These are phyloP conservation scores for Drosophila helvetica DNA, from an alignment of 2,888 invertebrate species.

Conservation along the genomic window DNA sequence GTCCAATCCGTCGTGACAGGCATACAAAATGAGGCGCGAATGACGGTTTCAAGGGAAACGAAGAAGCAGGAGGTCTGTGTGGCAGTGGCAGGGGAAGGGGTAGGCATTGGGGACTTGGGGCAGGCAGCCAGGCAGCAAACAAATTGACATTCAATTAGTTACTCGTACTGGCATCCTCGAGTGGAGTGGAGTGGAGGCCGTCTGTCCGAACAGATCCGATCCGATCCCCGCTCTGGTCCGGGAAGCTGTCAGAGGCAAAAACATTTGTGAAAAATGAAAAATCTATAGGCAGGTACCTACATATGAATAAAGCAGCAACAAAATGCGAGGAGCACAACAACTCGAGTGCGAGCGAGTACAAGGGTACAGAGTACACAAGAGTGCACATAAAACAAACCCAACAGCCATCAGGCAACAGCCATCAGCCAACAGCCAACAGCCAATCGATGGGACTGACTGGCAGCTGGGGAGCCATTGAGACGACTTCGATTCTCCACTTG, in stretches of 20 bases:
- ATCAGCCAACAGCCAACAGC: no score
- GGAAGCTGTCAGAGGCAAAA: constrained; percentile 43
- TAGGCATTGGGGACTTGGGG: no score
- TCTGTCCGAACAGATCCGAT: no score
- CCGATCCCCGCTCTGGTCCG: constrained; percentile 12
- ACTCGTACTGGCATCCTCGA: constrained; percentile 18
- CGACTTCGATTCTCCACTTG: constrained; percentile 45
- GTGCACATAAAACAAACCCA: constrained; percentile 7
- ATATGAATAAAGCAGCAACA: constrained; percentile 20
- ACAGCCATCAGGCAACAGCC: not conserved
- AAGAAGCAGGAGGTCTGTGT: constrained; percentile 9
- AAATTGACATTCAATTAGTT: constrained; percentile 64
- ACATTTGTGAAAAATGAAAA: constrained; percentile 48
- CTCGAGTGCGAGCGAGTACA: constrained; percentile 27
- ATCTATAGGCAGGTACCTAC: no score
- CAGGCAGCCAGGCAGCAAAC: constrained; percentile 30
- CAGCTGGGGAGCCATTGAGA: constrained; percentile 43
- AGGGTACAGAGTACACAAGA: constrained; percentile 6
- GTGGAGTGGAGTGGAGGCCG: no score
- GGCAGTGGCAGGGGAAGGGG: no score
- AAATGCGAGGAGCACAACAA: not conserved
- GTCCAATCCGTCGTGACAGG: constrained; percentile 30
- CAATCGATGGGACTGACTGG: constrained; percentile 29
- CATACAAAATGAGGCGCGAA: constrained; percentile 44
- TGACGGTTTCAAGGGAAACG: constrained; percentile 1